Evolutionary conservation across 2,113 vertebrate species (phyloP).

Genomic region (Pithys albifrons): DNA sequence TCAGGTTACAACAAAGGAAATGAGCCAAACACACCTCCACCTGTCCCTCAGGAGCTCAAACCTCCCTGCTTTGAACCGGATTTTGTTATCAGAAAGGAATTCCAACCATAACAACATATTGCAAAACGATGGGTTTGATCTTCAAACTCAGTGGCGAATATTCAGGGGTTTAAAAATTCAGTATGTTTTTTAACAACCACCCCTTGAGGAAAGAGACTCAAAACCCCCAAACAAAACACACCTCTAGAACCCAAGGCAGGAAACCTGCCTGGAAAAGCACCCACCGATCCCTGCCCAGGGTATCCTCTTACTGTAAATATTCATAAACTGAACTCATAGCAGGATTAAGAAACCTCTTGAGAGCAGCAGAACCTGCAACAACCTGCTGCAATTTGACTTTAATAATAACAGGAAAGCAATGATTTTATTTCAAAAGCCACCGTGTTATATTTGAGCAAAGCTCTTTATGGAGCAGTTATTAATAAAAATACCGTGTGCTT

Average conservation of each 20-base stretch:
- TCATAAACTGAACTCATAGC: neutral
- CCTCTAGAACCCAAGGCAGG: fast-evolving
- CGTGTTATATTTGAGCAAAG: neutral
- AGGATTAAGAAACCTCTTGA: neutral
- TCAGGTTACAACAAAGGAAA: neutral
- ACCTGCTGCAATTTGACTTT: neutral
- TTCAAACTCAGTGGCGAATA: neutral
- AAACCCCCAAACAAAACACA: neutral
- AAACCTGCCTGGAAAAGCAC: neutral
- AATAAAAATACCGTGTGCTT: fast-evolving
- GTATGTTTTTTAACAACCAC: neutral
- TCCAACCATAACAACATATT: neutral
- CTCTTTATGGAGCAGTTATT: neutral
- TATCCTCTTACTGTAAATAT: neutral
- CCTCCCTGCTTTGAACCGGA: neutral
- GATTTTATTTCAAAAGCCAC: neutral
- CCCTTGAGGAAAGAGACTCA: neutral
- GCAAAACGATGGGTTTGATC: neutral
- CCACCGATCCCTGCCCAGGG: neutral
- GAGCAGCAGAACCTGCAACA: neutral
- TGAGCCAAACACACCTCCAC: neutral
- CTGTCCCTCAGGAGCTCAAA: neutral
- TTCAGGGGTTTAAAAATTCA: neutral
- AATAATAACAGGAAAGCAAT: neutral
- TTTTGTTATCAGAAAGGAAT: neutral